Percentiles rank a stretch among this genome's conserved stretches.
phyloP scores from a whole-genome alignment of 2,888 invertebrate genomes.

The Blastobasis adustella region DNA sequence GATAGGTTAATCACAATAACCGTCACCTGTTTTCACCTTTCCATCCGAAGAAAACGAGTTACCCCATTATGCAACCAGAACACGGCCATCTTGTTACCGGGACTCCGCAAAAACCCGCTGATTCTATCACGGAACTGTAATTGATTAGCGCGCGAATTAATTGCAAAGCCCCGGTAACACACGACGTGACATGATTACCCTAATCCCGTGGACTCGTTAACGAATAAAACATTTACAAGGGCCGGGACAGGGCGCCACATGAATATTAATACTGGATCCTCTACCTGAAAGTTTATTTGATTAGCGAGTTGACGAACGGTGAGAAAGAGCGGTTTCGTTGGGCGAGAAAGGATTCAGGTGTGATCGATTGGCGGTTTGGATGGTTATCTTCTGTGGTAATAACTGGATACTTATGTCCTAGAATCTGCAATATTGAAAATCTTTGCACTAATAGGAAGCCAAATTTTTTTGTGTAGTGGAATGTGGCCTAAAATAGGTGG shows the following conservation, averaged over 20 bases:
- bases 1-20: no score
- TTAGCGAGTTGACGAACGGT: slow-evolving; percentile 43
- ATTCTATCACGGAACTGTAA: slow-evolving; percentile 32
- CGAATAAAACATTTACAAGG: slow-evolving; percentile 73
- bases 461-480: no score
- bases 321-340: slow-evolving; percentile 7
- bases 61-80: neutral
- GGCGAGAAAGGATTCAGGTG: no score
- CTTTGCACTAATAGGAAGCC: no score
- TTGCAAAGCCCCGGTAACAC: slow-evolving; percentile 50
- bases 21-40: no score
- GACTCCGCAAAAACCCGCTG: slow-evolving; percentile 13
- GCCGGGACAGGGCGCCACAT: slow-evolving; percentile 42
- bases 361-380: no score
- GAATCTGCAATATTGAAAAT: no score
- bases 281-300: slow-evolving; percentile 69
- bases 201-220: slow-evolving; percentile 67
- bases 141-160: slow-evolving; percentile 62
- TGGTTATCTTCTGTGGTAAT: no score
- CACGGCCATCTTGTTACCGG: neutral
- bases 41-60: neutral
- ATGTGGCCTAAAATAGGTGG: no score
- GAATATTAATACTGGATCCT: slow-evolving; percentile 57
- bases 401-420: no score
- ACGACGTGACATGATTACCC: slow-evolving; percentile 69